Evolutionary conservation across 1,140 invertebrate species (phyloP).

Genomic region (Drosophila sechellia): DNA sequence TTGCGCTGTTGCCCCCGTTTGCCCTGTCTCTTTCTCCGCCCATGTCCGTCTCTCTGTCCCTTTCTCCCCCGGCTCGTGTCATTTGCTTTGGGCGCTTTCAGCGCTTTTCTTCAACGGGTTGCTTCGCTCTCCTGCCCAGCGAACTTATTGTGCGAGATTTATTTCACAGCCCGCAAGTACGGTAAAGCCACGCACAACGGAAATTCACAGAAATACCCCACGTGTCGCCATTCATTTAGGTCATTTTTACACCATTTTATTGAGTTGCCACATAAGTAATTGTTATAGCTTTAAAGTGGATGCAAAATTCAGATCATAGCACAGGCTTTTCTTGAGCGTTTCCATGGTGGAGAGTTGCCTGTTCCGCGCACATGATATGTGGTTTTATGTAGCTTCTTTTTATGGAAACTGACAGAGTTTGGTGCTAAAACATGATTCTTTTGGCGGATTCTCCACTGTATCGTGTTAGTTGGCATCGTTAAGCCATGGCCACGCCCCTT

Average conservation of each 20-base stretch:
- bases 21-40: slow-evolving; percentile 3
- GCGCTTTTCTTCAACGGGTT: slow-evolving; percentile 45
- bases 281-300: too few relatives aligned
- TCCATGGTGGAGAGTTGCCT: not conserved
- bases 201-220: not conserved
- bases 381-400: slow-evolving; percentile 13
- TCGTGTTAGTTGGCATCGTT: slow-evolving; percentile 67
- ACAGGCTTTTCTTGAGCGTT: too few relatives aligned
- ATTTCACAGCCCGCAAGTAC: slow-evolving; percentile 45
- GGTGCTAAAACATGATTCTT: slow-evolving; percentile 24
- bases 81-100: slow-evolving; percentile 71
- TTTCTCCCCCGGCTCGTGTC: slow-evolving; percentile 53
- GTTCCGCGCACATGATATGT: not conserved
- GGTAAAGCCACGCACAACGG: not conserved
- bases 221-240: too few relatives aligned
- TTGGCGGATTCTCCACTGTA: slow-evolving; percentile 18
- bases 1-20: slow-evolving; percentile 65
- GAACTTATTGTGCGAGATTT: slow-evolving; percentile 78
- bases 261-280: too few relatives aligned
- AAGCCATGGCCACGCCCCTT: slow-evolving; percentile 66
- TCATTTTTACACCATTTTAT: too few relatives aligned
- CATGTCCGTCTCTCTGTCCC: not conserved
- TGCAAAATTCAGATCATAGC: not conserved
- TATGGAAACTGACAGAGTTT: slow-evolving; percentile 6
- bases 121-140: slow-evolving; percentile 27